Evolutionary conservation across 2,113 vertebrate species (phyloP).

Genomic region (Chascanopsetta lugubris): DNA sequence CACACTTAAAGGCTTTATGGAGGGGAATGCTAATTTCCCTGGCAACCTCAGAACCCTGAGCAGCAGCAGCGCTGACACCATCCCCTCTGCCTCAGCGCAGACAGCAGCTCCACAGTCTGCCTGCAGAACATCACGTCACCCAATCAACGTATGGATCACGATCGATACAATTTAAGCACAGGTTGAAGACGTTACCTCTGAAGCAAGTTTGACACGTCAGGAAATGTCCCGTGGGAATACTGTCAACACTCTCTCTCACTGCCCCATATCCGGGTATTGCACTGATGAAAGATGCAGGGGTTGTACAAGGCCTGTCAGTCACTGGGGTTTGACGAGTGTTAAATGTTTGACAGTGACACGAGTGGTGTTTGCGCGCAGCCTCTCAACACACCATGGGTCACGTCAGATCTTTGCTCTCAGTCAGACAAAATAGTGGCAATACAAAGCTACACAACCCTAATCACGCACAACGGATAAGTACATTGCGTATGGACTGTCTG

Average conservation of each 20-base stretch:
- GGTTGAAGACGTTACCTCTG: constrained; percentile 52
- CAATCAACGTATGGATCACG: constrained; percentile 57
- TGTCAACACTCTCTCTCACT: constrained; percentile 15
- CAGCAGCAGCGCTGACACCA: constrained; percentile 8
- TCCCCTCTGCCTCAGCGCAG: constrained; percentile 35
- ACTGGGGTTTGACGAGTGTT: constrained; percentile 12
- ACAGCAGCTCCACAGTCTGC: constrained; percentile 25
- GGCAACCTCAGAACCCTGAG: constrained; percentile 36
- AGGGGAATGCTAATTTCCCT: constrained; percentile 48
- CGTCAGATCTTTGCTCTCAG: too few relatives aligned
- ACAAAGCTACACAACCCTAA: too few relatives aligned
- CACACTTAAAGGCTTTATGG: constrained; percentile 24
- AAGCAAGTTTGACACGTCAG: constrained; percentile 61
- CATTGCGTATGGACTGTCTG: too few relatives aligned
- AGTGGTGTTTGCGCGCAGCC: constrained; percentile 23
- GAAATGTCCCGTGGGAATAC: constrained; percentile 32
- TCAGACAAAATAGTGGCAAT: too few relatives aligned
- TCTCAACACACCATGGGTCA: constrained; percentile 28
- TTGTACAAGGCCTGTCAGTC: constrained; percentile 71
- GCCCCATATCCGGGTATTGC: constrained; percentile 21
- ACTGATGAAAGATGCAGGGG: constrained; percentile 19
- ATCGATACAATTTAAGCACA: constrained; percentile 51
- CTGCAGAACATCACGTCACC: constrained; percentile 34
- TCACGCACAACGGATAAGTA: too few relatives aligned
- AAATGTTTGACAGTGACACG: constrained; percentile 37